These are phyloP conservation scores for Sceloporus undulatus DNA, from an alignment of 2,113 vertebrate genomes.

Conservation along the genomic window DNA sequence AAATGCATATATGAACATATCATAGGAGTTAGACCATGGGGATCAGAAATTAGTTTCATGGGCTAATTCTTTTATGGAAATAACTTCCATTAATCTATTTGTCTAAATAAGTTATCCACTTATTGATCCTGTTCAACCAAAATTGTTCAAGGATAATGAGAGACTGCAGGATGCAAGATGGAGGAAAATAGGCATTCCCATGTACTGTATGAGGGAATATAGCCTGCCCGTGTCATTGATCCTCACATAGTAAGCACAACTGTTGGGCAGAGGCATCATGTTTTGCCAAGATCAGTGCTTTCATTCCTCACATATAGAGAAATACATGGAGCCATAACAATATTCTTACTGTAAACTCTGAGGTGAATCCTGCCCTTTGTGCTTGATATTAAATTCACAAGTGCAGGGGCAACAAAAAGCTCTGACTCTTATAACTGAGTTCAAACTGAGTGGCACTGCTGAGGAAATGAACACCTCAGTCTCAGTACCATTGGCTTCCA, in stretches of 20 bases:
- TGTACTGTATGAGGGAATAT: no score
- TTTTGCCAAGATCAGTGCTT: not conserved
- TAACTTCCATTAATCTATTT: not conserved
- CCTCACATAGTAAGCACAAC: no score
- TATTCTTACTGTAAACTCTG: not conserved
- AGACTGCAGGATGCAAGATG: not conserved
- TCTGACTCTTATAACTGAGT: no score
- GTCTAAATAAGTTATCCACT: not conserved
- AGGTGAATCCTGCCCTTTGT: not conserved
- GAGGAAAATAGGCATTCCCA: not conserved
- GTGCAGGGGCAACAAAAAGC: no score
- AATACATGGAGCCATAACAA: not conserved
- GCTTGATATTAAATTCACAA: no score
- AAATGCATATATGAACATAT: not conserved
- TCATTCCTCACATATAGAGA: not conserved
- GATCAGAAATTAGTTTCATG: not conserved
- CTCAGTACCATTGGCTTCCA: not conserved
- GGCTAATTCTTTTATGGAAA: not conserved
- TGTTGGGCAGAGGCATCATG: not conserved
- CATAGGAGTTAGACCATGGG: not conserved
- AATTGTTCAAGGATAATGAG: not conserved
- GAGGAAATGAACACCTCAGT: not conserved
- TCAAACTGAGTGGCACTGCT: no score
- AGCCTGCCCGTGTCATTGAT: no score
- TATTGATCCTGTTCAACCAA: not conserved